phyloP scores from a whole-genome alignment of 2,888 invertebrate genomes.

The Scelioninae gen. 2 region DNA sequence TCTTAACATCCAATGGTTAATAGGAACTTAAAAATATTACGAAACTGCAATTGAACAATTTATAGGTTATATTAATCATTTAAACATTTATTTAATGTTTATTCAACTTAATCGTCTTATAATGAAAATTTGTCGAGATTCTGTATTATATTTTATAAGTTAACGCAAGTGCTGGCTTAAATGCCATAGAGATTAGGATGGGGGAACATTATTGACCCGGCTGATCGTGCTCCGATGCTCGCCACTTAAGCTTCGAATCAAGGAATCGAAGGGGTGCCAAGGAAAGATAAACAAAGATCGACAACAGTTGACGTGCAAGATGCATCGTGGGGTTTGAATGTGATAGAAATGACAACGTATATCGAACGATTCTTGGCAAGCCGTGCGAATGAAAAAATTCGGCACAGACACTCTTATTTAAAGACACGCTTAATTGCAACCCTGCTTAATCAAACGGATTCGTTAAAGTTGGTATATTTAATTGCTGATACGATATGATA shows the following conservation, averaged over 20 bases:
- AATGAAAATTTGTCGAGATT: neutral
- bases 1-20: too few relatives aligned
- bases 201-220: constrained; percentile 23
- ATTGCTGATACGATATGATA: neutral
- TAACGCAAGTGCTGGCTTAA: too few relatives aligned
- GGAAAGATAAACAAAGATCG: constrained; percentile 31
- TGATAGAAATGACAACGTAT: constrained; percentile 23
- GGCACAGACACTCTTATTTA: constrained; percentile 8
- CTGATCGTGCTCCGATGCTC: constrained; percentile 36
- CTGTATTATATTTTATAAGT: too few relatives aligned
- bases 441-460: constrained; percentile 1
- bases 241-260: constrained; percentile 42
- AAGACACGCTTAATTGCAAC: constrained; percentile 9
- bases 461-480: neutral
- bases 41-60: too few relatives aligned
- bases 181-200: neutral
- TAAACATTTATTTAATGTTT: too few relatives aligned
- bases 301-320: neutral
- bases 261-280: constrained; percentile 19
- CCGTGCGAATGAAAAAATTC: neutral
- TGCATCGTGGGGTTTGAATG: constrained; percentile 13
- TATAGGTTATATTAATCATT: too few relatives aligned
- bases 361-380: constrained; percentile 10
- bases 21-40: too few relatives aligned
- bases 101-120: too few relatives aligned